phyloP scores from a whole-genome alignment of 2,888 invertebrate genomes.

The Aleiodes testaceus region DNA sequence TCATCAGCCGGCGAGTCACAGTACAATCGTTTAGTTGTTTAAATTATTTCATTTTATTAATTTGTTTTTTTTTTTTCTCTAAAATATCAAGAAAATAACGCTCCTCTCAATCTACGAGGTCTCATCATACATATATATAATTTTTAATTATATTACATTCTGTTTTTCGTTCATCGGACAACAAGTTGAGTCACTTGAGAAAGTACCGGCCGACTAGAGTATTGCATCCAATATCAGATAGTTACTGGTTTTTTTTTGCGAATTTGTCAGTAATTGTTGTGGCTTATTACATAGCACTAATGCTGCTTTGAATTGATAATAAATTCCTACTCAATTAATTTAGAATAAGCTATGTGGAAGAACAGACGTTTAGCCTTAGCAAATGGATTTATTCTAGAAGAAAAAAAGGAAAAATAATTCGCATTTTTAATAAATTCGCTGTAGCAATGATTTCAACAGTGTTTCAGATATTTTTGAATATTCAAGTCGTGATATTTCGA shows the following conservation, averaged over 20 bases:
- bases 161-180: conserved; percentile 28
- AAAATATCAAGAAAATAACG: conserved; percentile 23
- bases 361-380: conserved; percentile 68
- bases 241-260: conserved; percentile 55
- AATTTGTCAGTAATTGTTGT: conserved; percentile 56
- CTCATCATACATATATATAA: conserved; percentile 30
- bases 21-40: conserved; percentile 17
- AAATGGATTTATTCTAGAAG: conserved; percentile 55
- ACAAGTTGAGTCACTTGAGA: conserved; percentile 33
- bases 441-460: background rate
- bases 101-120: conserved; percentile 26
- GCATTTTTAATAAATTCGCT: background rate
- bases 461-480: too few relatives aligned
- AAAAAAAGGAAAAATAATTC: conserved; percentile 29
- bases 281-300: conserved; percentile 26
- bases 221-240: conserved; percentile 67
- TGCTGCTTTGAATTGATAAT: conserved; percentile 4
- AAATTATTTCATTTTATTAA: conserved; percentile 12
- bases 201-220: conserved; percentile 62
- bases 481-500: too few relatives aligned
- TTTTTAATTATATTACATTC: conserved; percentile 12
- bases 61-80: conserved; percentile 21
- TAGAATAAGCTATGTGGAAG: conserved; percentile 70
- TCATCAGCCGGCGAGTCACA: conserved; percentile 8
- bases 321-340: conserved; percentile 55